Evolutionary conservation across 2,888 invertebrate species (phyloP), one percentile per base, ranked within the genome.

Genomic region (Hemaris fuciformis): DNA sequence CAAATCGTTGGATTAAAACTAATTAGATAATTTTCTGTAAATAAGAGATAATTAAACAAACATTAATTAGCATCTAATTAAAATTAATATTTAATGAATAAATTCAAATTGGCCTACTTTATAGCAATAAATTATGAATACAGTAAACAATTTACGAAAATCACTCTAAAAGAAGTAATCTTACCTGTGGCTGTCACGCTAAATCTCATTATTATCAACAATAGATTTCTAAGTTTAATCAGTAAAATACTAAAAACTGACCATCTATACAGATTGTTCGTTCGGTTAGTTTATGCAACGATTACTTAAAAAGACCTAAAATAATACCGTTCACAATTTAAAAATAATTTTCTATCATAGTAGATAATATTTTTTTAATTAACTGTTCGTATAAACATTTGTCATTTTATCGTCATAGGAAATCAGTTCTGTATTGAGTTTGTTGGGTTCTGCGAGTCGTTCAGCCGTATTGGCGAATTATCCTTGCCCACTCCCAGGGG

Each of bases 401-500:
- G 10, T 23, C n/a, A n/a, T 18, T 7, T 53, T 8, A 31, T 3
- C 10, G 18, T 18, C 31, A 38, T 1, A 4, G 18, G 27, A 1
- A 48, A 25, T 25, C 27, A 27, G 18, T 18, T 53, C 8, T 6
- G 4, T 53, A 15, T 27, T 15, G 18, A 15, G n/a, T 48, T 25
- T 15, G 15, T 15, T 8, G 23, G 2, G 8, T 22, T 38, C 13
- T 20, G 13, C 2, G n/a, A 1, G 10, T 0, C 42, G 59, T 69
- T 89, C 93, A 95, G 53, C 95, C 94, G 72, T 95, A 95, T 73
- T 95, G 94, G 78, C 95, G 94, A 18, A 96, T 89, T 67, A 96
- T 93, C 85, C 94, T 95, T 60, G 94, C 93, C 96, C 96, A 96
- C 79, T 96, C 96, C 88, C 95, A 95, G 0, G 96, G 96, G 77